Evolutionary conservation across 2,888 invertebrate genomes (phyloP), one percentile per base, ranked within the genome.

Genomic region (Drosophila nr. perissopoda): DNA sequence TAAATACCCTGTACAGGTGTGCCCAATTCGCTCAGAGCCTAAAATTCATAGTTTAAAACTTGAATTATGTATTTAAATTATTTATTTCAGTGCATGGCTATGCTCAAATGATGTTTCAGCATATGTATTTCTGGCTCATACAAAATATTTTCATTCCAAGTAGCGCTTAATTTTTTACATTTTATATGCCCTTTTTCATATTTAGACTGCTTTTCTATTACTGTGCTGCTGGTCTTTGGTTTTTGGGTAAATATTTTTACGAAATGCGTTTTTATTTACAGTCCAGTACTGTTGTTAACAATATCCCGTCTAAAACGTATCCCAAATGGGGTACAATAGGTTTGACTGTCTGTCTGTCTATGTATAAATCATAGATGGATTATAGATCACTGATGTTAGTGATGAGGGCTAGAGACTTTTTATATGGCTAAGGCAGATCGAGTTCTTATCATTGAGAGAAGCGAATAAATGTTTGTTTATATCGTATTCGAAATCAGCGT

Each of bases 211-310:
- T 60, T 34, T 54, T 25, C 58, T 53, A 51, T 38, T 49, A 27
- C 21, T 31, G 27, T 48, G 34, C 36, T 49, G 33, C 42, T 42
- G 52, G 31, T 69, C 52, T 77, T 77, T 76, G 65, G 54, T 58
- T 80, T 70, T 73, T 76, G 66, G 72, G 87, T 73, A 76, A 77
- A 90, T 78, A 78, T 82, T 86, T 90, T 88, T 68, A 5, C 4
- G 58, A 89, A 83, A 90, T 78, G 78, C 90, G 75, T 82, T 89
- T 74, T 87, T 80, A 80, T 86, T 89, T 81, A 83, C 76, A 75
- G 64, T 66, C 57, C 31, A 64, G 36, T 27, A 29, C 31, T n/a
- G 27, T 40, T 56, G n/a, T 29, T 38, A 29, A 29, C 8, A 2
- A 53, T 57, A 40, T 58, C 40, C 57, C 40, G 33, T 18, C 34